A percentile compares a stretch with the other conserved stretches of the same genome.
Conservation (phyloP, 2,113 vertebrate species). For the Albula goreensis region DNA sequence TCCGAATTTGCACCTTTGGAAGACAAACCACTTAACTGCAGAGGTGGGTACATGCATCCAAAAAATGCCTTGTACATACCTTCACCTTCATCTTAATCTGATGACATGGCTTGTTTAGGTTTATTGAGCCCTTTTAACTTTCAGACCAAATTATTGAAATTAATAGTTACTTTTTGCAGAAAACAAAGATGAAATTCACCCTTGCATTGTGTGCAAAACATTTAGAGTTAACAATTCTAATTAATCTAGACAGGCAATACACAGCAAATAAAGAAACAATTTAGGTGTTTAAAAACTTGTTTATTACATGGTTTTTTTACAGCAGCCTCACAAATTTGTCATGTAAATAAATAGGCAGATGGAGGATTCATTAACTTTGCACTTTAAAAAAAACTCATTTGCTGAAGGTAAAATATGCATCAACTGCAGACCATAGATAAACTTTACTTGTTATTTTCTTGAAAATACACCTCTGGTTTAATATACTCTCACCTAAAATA, state of each 20-base stretch:
- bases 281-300: constrained; percentile 18
- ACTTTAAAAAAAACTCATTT: constrained; percentile 16
- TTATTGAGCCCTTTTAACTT: too few relatives aligned
- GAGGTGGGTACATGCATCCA: too few relatives aligned
- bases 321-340: constrained; percentile 23
- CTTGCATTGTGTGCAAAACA: neutral
- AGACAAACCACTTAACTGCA: too few relatives aligned
- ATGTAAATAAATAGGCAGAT: constrained; percentile 30
- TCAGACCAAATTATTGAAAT: too few relatives aligned
- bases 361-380: constrained; percentile 5
- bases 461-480: constrained; percentile 9
- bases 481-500: neutral
- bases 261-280: neutral
- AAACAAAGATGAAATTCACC: neutral
- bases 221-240: neutral
- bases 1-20: too few relatives aligned
- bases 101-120: too few relatives aligned
- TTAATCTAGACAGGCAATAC: too few relatives aligned
- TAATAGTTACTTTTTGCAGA: too few relatives aligned
- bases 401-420: constrained; percentile 11
- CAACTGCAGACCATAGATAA: neutral
- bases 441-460: neutral
- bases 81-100: too few relatives aligned
- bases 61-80: too few relatives aligned
- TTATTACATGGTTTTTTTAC: constrained; percentile 22